Evolutionary conservation across 2,797 vertebrate genomes (phyloP), one percentile per base, ranked within the genome.

Genomic region (Lacerta bilineata): DNA sequence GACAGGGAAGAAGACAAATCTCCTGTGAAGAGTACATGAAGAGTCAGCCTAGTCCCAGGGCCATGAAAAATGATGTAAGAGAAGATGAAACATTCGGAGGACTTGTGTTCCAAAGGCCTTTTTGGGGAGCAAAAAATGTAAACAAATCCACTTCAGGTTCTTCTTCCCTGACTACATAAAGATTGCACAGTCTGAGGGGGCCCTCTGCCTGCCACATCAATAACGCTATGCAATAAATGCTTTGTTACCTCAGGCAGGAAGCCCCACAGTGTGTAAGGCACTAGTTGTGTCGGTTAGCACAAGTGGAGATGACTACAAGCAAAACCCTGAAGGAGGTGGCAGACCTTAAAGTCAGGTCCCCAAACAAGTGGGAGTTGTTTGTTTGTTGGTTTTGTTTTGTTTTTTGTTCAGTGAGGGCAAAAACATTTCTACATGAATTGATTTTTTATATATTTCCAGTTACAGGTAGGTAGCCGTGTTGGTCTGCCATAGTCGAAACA

Each of bases 181-280:
- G 3, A 36, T n/a, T 85, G 13, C 0, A 81, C 86, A 88, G 94
- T 10, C 89, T 27, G 9, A 89, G 93, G 59, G 93, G 0, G 93
- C 94, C 95, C 94, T 90, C 95, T 95, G 74, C 88, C 91, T 91
- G 94, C 89, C 39, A 72, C 13, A 83, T 3, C 55, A 88, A 17
- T 69, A 91, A 13, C 33, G 80, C 72, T 25, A 9, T 36, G 17
- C 23, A 39, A 27, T 17, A 66, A 46, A 23, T 36, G 39, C 29
- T 46, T 27, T 18, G n/a, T 11, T 55, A 8, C 68, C 0, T 8
- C 18, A 8, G n/a, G 9, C 17, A 81, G 59, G 80, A 61, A 75
- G 29, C 17, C 29, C 20, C 8, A 29, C 5, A 8, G 55, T 74
- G 77, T 84, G 83, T 23, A 55, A 74, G 33, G n/a, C 23, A 17